Base-by-base conservation (phyloP, 2,888 invertebrate species). In the Calephelis perditalis region DNA sequence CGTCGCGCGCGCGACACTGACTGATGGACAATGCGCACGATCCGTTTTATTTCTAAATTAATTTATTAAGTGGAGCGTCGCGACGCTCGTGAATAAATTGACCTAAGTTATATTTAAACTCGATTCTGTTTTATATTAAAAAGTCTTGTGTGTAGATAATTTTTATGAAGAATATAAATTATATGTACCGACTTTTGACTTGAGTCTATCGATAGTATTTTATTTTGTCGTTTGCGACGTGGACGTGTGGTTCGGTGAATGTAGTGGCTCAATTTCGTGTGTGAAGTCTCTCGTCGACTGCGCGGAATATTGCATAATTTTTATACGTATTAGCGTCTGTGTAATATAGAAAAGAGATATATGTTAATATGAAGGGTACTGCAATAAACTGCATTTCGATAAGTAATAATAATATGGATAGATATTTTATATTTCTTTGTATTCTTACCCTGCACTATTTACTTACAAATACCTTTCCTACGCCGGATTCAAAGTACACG, bases 81-180 rank as follows among this genome's bases (percentile, higher is more conserved):
- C 59, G 56, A 56, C 57, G 59, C 64, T 49, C 49, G 49, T 52
- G 49, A 52, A 52, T 52, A 52, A 52, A 52, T 52, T 52, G 52
- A 52, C 52, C 52, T 81, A 74, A 84, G 77, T 84, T 84, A 79
- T 81, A 82, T 84, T 83, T 83, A 79, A 83, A 81, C 77, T 80
- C 76, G 76, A 81, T 81, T 82, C 84, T 82, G 82, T 85, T 87
- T 86, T 84, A 81, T 85, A 84, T 79, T 79, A 77, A 78, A 15
- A 82, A 84, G 84, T 86, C 85, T 85, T 82, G 86, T 88, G 87
- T 88, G 87, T 88, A 87, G 87, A 88, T 87, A 88, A 84, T 87
- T 86, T 89, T 85, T 89, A 87, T 88, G 86, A 77, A 81, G 82
- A 86, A 86, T 87, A 87, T 85, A 87, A 85, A 86, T 77, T 86